Base-by-base conservation (phyloP, 1,140 invertebrate species). In the Lepidotrigona ventralis region DNA sequence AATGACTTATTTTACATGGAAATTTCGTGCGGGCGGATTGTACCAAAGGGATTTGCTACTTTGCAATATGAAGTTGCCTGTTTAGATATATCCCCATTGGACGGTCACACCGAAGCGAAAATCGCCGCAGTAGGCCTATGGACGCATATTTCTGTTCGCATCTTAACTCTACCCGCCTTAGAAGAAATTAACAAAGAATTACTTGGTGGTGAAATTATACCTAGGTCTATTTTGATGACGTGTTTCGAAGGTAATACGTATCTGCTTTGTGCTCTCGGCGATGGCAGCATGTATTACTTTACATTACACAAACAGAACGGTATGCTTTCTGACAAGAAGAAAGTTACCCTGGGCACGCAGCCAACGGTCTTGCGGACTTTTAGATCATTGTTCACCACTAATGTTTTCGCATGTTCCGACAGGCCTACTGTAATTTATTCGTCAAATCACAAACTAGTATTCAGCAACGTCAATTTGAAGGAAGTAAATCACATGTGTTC, bases 401-500 rank as follows among this genome's bases (percentile, higher is more conserved):
- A 99, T 94, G 98, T 99, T 8, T 99, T 99, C 95, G 99, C 99
- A 19, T 99, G 99, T 92, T 99, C 98, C 1, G 99, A 99, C 94
- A 95, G 99, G 72, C 99, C 99, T 0, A 99, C 99, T 0, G 99
- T 99, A 4, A 99, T 99, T 86, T 99, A 99, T 94, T 99, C 98
- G 15, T 99, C 98, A 15, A 99, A 99, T 95, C 98, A 99, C 92
- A 99, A 99, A 94, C 95, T 99, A 8, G 98, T 99, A 0, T 99
- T 99, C 94, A 99, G 99, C 39, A 99, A 99, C 95, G 99, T 99
- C 2, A 99, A 99, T 94, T 95, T 99, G 19, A 98, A 98, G 92
- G 98, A 99, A 94, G 99, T 99, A 0, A 98, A 98, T 91, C 98
- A 99, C 91, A 99, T 99, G 98, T 99, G 99, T 94, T 98, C 98